Evolutionary conservation across 2,797 vertebrate species (phyloP).

Genomic region (Enteromius fasciolatus): DNA sequence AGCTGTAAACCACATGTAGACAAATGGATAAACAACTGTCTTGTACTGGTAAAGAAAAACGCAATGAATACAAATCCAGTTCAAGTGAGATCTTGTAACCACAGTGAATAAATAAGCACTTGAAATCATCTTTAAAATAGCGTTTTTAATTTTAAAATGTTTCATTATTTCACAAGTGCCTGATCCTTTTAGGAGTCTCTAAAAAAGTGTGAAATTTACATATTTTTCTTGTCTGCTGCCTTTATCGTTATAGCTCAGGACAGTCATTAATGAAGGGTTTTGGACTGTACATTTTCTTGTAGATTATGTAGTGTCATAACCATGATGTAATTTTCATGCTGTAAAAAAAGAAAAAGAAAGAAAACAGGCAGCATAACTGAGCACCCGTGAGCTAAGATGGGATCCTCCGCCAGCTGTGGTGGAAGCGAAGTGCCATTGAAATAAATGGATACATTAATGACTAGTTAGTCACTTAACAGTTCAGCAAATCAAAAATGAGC

Average conservation of each 20-base stretch:
- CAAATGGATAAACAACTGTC: neutral
- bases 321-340: neutral
- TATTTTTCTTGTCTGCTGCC: neutral
- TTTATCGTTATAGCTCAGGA: neutral
- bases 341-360: neutral
- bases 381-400: neutral
- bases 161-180: neutral
- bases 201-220: neutral
- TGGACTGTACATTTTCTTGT: neutral
- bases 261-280: neutral
- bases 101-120: neutral
- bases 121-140: neutral
- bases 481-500: neutral
- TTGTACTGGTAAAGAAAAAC: neutral
- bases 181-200: neutral
- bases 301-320: neutral
- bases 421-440: neutral
- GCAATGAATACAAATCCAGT: neutral
- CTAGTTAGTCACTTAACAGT: conserved; percentile 2
- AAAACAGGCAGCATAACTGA: neutral
- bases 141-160: neutral
- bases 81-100: neutral
- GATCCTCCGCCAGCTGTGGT: neutral
- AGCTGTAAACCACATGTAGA: conserved; percentile 2
- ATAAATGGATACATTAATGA: neutral